Conservation (phyloP, 2,797 vertebrate species). For the Aeoliscus strigatus region DNA sequence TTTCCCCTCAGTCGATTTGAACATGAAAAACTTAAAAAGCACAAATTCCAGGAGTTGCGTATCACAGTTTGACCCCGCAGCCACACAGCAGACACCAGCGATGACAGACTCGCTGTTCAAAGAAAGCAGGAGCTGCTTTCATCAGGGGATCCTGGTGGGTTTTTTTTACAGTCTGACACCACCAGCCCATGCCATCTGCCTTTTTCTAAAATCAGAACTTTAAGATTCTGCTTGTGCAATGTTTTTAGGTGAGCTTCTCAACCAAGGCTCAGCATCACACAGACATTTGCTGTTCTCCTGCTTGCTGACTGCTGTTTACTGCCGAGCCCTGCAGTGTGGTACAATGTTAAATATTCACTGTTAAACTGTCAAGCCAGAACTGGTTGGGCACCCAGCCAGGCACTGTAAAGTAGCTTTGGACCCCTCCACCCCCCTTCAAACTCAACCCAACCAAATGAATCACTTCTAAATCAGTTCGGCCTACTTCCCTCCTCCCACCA, state of each 20-base stretch:
- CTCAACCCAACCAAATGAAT: slow-evolving; percentile 34
- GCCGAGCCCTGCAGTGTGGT: slow-evolving; percentile 54
- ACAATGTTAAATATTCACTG: slow-evolving; percentile 75
- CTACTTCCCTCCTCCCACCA: slow-evolving; percentile 18
- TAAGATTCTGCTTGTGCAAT: slow-evolving; percentile 59
- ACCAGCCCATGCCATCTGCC: slow-evolving; percentile 78
- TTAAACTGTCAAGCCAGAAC: slow-evolving; percentile 73
- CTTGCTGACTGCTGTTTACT: slow-evolving; percentile 64
- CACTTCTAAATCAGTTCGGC: slow-evolving; percentile 23
- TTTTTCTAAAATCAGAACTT: slow-evolving; percentile 70
- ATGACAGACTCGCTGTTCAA: slow-evolving; percentile 77
- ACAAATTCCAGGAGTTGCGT: slow-evolving; percentile 71
- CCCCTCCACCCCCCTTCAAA: slow-evolving; percentile 29
- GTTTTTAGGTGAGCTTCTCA: slow-evolving; percentile 64
- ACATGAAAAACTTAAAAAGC: slow-evolving; percentile 72
- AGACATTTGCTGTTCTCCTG: slow-evolving; percentile 50
- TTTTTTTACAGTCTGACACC: slow-evolving; percentile 57
- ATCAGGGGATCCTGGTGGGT: slow-evolving; percentile 68
- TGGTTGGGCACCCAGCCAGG: slow-evolving; percentile 65
- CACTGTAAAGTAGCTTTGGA: slow-evolving; percentile 42
- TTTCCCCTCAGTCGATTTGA: slow-evolving; percentile 61
- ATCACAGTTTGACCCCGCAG: slow-evolving; percentile 74
- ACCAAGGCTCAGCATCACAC: slow-evolving; percentile 52
- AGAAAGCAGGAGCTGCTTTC: slow-evolving; percentile 74
- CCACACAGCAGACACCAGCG: slow-evolving; percentile 71